Evolutionary conservation across 2,888 invertebrate species (phyloP).

Genomic region (Zhengitettix transpicula): DNA sequence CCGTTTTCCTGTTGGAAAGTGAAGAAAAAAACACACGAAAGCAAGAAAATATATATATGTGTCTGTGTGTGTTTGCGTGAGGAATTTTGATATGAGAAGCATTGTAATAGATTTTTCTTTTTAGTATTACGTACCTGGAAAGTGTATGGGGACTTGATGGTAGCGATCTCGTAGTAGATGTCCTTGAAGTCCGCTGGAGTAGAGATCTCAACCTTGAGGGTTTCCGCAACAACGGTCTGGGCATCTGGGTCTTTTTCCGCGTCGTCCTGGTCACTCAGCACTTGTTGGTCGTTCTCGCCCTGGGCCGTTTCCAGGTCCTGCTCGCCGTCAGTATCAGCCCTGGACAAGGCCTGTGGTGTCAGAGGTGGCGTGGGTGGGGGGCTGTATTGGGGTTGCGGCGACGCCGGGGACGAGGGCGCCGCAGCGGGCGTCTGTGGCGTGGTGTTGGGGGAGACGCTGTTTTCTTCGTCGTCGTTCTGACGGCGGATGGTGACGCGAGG

Average conservation of each 20-base stretch:
- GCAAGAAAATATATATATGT: no score
- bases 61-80: no score
- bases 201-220: constrained; percentile 74
- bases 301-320: constrained; percentile 15
- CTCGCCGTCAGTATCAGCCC: constrained; percentile 27
- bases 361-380: background rate
- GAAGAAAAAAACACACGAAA: no score
- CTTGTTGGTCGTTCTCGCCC: constrained; percentile 8
- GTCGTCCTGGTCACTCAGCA: background rate
- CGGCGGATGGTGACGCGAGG: constrained; percentile 57
- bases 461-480: constrained; percentile 11
- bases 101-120: no score
- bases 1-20: no score
- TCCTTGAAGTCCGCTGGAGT: constrained; percentile 74
- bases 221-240: constrained; percentile 46
- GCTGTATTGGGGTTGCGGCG: background rate
- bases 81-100: no score
- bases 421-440: constrained; percentile 19
- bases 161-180: constrained; percentile 77
- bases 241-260: constrained; percentile 16
- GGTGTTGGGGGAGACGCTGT: background rate
- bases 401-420: constrained; percentile 23
- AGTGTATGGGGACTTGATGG: constrained; percentile 75
- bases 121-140: constrained; percentile 67
- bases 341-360: constrained; percentile 5